Conservation (phyloP, 2,888 invertebrate genomes). For the Chironomus riparius region DNA sequence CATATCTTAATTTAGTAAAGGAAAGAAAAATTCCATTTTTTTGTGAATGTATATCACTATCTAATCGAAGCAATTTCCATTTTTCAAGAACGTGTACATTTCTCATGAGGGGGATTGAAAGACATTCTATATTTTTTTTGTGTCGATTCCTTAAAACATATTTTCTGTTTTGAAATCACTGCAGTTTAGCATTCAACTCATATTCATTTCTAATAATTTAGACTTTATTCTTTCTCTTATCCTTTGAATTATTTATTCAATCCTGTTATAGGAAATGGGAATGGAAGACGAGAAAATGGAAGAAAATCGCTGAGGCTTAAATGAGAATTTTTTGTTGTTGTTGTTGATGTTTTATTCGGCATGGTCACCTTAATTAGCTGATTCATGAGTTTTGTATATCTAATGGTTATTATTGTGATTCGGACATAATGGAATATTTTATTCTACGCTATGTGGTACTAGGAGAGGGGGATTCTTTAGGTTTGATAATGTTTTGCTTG, state of each 20-base stretch:
- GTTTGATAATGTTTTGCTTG: no score
- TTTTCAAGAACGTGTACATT: conserved; percentile 7
- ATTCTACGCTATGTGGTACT: no score
- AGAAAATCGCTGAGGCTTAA: no score
- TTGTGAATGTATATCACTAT: background rate
- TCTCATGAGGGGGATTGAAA: background rate
- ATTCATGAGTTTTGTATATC: no score
- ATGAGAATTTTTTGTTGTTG: no score
- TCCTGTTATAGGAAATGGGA: background rate
- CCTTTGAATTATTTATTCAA: background rate
- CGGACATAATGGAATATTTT: no score
- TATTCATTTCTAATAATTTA: no score
- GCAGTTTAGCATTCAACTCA: background rate
- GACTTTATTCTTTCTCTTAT: background rate
- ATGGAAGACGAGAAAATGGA: no score
- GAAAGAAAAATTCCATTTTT: background rate
- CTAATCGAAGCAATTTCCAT: conserved; percentile 22
- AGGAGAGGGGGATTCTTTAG: no score
- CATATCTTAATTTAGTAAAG: background rate
- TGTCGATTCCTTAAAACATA: background rate
- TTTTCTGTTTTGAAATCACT: background rate
- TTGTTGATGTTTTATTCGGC: no score
- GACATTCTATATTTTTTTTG: background rate
- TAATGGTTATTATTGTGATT: no score
- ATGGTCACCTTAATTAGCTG: no score